phyloP scores from a whole-genome alignment of 2,113 vertebrate species.

The Ciconia boyciana region DNA sequence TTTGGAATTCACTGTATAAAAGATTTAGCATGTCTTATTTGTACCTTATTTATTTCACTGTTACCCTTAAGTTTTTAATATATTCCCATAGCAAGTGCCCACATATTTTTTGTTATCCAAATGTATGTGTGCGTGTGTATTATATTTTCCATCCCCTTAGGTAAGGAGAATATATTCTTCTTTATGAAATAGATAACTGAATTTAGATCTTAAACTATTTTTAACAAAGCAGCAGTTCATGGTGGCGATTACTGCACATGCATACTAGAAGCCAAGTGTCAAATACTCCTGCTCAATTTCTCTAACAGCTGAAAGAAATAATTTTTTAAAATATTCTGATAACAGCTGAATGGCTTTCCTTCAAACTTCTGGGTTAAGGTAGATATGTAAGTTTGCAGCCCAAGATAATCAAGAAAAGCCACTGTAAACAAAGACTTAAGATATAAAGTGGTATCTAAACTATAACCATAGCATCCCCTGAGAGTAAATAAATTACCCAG shows the following conservation, averaged over 20 bases:
- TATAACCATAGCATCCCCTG: background rate
- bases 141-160: background rate
- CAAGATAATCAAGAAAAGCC: background rate
- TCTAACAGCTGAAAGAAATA: background rate
- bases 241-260: background rate
- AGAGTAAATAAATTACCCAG: background rate
- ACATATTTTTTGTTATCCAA: background rate
- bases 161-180: background rate
- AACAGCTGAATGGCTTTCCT: background rate
- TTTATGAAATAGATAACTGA: background rate
- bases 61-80: background rate
- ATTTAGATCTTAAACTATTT: constrained; percentile 8
- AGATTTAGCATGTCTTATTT: background rate
- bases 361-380: background rate
- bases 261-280: background rate
- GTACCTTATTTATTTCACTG: background rate
- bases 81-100: background rate
- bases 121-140: background rate
- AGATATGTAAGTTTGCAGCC: background rate
- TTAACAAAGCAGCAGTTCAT: background rate
- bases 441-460: background rate
- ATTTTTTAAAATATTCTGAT: background rate
- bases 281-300: constrained; percentile 6
- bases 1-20: background rate
- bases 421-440: background rate